phyloP scores from a whole-genome alignment of 2,797 vertebrate species.

The Ciconia nigra region DNA sequence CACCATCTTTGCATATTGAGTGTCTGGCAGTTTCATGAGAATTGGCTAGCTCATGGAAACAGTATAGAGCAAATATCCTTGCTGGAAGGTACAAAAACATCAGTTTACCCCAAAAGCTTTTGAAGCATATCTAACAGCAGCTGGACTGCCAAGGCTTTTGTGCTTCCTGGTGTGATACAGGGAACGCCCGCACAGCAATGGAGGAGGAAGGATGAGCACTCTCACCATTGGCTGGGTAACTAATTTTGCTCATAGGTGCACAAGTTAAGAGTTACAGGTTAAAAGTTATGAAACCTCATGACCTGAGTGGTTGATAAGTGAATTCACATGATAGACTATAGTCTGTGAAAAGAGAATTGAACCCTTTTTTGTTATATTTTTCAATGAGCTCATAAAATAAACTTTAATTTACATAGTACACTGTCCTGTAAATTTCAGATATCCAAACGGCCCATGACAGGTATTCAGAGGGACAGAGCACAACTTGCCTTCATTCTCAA shows the following conservation, averaged over 20 bases:
- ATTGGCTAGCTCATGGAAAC: not conserved
- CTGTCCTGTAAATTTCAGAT: not conserved
- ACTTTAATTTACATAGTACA: accelerated
- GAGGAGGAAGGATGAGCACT: not conserved
- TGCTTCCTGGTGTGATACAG: not conserved
- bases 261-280: not conserved
- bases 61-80: not conserved
- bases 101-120: not conserved
- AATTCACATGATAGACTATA: not conserved
- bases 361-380: not conserved
- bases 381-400: not conserved
- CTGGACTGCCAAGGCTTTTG: not conserved
- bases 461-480: not conserved
- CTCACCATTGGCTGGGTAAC: not conserved
- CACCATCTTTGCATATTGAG: not conserved
- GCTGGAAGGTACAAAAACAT: not conserved
- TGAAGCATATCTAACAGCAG: not conserved
- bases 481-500: not conserved
- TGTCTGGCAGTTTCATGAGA: not conserved
- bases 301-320: not conserved
- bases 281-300: not conserved
- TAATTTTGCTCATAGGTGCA: not conserved
- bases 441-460: accelerated
- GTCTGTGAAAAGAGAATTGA: not conserved
- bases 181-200: accelerated